Conservation (phyloP, 2,888 invertebrate genomes). For the Diplazon laetatorius region DNA sequence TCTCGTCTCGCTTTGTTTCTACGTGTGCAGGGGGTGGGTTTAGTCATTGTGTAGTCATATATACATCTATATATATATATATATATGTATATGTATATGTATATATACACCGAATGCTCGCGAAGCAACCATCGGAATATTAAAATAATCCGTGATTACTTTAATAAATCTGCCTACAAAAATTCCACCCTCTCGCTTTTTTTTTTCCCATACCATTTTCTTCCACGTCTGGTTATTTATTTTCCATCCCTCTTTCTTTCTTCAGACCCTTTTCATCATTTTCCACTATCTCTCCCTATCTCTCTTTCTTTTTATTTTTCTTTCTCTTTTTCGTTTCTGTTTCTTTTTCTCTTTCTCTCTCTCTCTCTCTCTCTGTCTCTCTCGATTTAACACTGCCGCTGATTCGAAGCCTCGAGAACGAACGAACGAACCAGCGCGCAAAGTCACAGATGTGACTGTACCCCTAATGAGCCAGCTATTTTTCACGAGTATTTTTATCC, state of each 20-base stretch:
- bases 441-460: conserved; percentile 82
- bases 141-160: conserved; percentile 81
- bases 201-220: no score
- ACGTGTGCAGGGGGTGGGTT: no score
- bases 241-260: conserved; percentile 47
- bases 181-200: conserved; percentile 61
- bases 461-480: conserved; percentile 83
- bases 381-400: conserved; percentile 27
- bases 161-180: conserved; percentile 80
- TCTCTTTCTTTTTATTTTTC: conserved; percentile 51
- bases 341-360: conserved; percentile 41
- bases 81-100: no score
- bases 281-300: conserved; percentile 36
- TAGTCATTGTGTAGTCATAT: no score
- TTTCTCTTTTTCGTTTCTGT: conserved; percentile 35
- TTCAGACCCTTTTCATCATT: conserved; percentile 27
- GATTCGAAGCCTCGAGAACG: conserved; percentile 36
- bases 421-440: conserved; percentile 61
- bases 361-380: conserved; percentile 42
- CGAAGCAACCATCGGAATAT: conserved; percentile 78
- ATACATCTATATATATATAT: no score
- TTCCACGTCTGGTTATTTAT: conserved; percentile 58
- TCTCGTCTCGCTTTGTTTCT: conserved; percentile 33
- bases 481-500: conserved; percentile 83
- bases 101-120: conserved; percentile 71